phyloP scores from a whole-genome alignment of 2,888 invertebrate species.

The Epiperipatus broadwayi region DNA sequence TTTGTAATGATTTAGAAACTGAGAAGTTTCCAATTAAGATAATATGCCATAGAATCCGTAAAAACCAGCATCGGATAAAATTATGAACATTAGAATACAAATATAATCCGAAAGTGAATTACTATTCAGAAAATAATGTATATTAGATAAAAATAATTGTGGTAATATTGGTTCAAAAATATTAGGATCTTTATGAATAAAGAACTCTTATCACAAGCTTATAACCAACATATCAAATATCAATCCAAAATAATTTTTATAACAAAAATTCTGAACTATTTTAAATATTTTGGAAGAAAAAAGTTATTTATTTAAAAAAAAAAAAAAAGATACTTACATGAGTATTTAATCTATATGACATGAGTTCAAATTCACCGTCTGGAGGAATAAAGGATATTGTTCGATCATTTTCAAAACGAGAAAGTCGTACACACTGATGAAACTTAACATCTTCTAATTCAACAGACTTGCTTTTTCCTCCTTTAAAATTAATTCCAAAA shows the following conservation, averaged over 20 bases:
- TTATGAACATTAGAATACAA: too few species aligned
- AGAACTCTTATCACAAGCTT: too few species aligned
- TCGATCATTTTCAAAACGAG: slow-evolving; percentile 90
- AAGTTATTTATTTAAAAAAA: slow-evolving; percentile 10
- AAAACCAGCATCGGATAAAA: too few species aligned
- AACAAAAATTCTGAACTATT: not conserved
- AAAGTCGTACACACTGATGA: slow-evolving; percentile 90
- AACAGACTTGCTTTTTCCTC: slow-evolving; percentile 92
- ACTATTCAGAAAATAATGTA: too few species aligned
- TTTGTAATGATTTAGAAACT: too few species aligned
- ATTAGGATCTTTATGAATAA: too few species aligned
- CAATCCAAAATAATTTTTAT: slow-evolving; percentile 1
- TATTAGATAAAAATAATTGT: too few species aligned
- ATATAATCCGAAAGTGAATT: too few species aligned
- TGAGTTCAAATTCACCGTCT: slow-evolving; percentile 95
- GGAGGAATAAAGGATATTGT: slow-evolving; percentile 97
- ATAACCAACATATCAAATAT: too few species aligned
- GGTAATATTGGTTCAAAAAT: too few species aligned
- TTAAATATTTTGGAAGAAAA: slow-evolving; percentile 8
- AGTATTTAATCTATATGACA: slow-evolving; percentile 91
- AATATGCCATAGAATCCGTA: too few species aligned
- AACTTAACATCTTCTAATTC: slow-evolving; percentile 97
- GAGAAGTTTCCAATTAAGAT: too few species aligned
- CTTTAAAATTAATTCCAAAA: slow-evolving; percentile 18
- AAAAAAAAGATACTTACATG: slow-evolving; percentile 40